Base-by-base conservation (phyloP, 23 tunicate genomes). In the Trididemnum clinides region DNA sequence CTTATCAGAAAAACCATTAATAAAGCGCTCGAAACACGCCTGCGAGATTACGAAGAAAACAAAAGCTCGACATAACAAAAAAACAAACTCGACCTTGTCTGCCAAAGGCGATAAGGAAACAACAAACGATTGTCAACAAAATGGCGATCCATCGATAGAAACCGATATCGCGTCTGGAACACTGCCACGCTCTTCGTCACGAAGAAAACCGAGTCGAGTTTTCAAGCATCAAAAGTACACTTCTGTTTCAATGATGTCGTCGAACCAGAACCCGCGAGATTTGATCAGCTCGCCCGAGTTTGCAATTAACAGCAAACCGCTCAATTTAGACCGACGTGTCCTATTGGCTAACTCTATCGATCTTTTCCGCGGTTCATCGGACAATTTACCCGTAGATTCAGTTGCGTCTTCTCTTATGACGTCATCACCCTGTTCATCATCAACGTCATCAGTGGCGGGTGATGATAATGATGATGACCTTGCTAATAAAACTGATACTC, bases 191-290 rank as follows among this genome's bases (percentile, higher is more conserved):
- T 50, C 83, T 10, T 74, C 80, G 21, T 78, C 83, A 32, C 64
- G 83, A 18, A 27, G 83, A 28, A 78, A 78, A 28, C 83, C 83
- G 4, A 25, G 66, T 18, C 83, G 83, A 10, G 83, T 78, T 28
- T 78, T 12, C 66, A 78, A 78, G 36, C 83, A 78, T 51, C 83
- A 78, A 20, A 78, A 78, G 36, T 78, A 78, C 38, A 51, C 83
- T 29, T 51, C 83, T n/a, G 64, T 78, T 4, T 51, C 64, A 12
- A 78, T 78, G 65, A 78, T 51, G 64, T 54, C 83, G 7, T 50
- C 83, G 20, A 51, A 6, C 22, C 20, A 78, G 5, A 78, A 25
- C 83, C 66, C 83, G 1, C 39, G 65, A 1, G 83, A 50, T 51
- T 31, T 7, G 3, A 5, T 18, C 19, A 37, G 21, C 20, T 54